Evolutionary conservation across 23 tunicate species (phyloP).

Genomic region (Corella eumyota): DNA sequence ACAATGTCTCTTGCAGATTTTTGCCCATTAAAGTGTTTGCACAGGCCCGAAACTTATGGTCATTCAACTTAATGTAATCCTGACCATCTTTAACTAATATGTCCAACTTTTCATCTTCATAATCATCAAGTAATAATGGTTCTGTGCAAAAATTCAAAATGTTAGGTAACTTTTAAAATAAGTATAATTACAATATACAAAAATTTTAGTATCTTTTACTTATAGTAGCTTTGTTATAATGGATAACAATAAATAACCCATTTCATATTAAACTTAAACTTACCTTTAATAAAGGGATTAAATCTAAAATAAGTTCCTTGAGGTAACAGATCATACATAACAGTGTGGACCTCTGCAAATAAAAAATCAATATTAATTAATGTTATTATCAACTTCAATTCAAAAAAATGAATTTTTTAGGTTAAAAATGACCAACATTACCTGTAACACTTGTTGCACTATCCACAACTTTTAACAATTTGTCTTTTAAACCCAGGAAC

Average conservation of each 20-base stretch:
- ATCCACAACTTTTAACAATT: slow-evolving; percentile 72
- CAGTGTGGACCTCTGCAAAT: slow-evolving; percentile 75
- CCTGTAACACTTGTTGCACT: slow-evolving; percentile 86
- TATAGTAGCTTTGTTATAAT: no score
- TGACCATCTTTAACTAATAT: slow-evolving; percentile 56
- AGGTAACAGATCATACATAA: slow-evolving; percentile 81
- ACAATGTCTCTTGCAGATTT: not conserved
- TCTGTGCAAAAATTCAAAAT: slow-evolving; percentile 17
- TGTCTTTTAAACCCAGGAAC: slow-evolving; percentile 52
- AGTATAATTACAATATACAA: not conserved
- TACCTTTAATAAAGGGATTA: slow-evolving; percentile 78
- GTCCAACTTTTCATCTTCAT: slow-evolving; percentile 49
- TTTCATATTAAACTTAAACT: no score
- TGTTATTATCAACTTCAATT: not conserved
- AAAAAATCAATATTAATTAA: not conserved
- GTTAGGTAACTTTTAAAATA: no score
- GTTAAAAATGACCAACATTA: not conserved
- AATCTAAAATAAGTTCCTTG: slow-evolving; percentile 67
- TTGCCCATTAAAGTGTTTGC: slow-evolving; percentile 18
- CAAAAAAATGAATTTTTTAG: not conserved
- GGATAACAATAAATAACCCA: no score
- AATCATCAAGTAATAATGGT: slow-evolving; percentile 67
- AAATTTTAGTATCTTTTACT: no score
- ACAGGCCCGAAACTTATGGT: slow-evolving; percentile 54
- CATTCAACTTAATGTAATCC: slow-evolving; percentile 63